Base-by-base conservation (phyloP, 2,888 invertebrate genomes). In the Horisme vitalbata region DNA sequence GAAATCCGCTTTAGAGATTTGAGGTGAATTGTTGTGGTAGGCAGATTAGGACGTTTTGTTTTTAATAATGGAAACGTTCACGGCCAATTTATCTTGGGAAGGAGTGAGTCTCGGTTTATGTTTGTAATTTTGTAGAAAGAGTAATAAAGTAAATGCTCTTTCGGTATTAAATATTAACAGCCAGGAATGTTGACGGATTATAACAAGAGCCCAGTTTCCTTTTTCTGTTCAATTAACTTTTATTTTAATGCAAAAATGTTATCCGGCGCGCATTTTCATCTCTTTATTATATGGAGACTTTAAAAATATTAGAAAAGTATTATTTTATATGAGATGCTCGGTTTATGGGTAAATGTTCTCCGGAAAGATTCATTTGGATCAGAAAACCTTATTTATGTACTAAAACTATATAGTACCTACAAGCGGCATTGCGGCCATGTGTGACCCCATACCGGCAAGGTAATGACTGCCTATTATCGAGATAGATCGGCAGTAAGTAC, bases 1-100 rank as follows among this genome's bases (percentile, higher is more conserved):
- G 55, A 64, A 75, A 77, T 69, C 68, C 63, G 55, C 61, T 74
- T 75, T 67, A 59, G 60, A 59, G 55, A 47, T 47, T 55, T 47
- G 24, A 9, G 31, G 36, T 10, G 37, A 36, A 37, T 32, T 39
- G 34, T 31, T 37, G 32, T 37, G 45, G 45, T 45, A 32, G 34
- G 26, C 36, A 38, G 45, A 41, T 46, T 34, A 48, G 28, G 30
- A 39, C 26, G 38, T 39, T 45, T 39, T 43, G 43, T 44, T 44
- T 47, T 39, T 44, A 36, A 45, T 28, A 32, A 37, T 37, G 33
- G 23, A 33, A 37, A 27, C 33, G 18, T 47, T 47, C 33, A 33
- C 33, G 18, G 33, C 27, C 28, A 28, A 41, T 47, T 47, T 41
- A 28, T 34, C 26, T 37, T 28, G 27, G 5, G 18, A 32, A 32